Evolutionary conservation across 35 echinoderm and acorn worm species (phyloP).

Genomic region (Acanthaster planci): DNA sequence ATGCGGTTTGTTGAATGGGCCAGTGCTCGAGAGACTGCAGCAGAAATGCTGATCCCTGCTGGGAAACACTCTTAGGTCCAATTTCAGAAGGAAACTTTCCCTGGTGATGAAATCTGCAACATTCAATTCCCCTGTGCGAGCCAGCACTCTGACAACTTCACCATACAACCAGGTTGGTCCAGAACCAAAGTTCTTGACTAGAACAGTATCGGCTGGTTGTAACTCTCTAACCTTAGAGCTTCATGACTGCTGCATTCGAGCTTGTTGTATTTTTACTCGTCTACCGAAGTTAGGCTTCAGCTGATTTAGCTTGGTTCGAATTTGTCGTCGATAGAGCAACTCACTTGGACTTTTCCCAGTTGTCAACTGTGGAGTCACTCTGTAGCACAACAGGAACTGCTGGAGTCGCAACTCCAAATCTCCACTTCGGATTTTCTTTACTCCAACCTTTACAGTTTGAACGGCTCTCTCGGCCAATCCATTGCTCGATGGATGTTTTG

Average conservation of each 20-base stretch:
- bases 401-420: conserved; percentile 44
- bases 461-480: conserved; percentile 43
- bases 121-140: no score
- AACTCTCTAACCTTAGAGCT: no score
- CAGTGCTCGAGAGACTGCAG: no score
- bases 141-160: background rate
- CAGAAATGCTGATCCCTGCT: no score
- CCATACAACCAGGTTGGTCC: conserved; percentile 59
- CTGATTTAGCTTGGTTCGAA: conserved; percentile 45
- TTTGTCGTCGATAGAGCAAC: conserved; percentile 28
- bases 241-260: no score
- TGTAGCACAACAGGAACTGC: conserved; percentile 45
- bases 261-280: no score
- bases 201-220: conserved; percentile 25
- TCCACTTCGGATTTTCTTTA: conserved; percentile 41
- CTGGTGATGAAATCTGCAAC: no score
- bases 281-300: no score
- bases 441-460: conserved; percentile 60
- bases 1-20: no score
- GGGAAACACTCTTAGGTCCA: no score
- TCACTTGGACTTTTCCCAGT: conserved; percentile 59
- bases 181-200: conserved; percentile 60
- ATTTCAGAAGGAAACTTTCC: no score
- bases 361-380: conserved; percentile 40
- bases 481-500: conserved; percentile 48